phyloP scores from a whole-genome alignment of 2,888 invertebrate genomes.

The Pyrocoelia pectoralis region DNA sequence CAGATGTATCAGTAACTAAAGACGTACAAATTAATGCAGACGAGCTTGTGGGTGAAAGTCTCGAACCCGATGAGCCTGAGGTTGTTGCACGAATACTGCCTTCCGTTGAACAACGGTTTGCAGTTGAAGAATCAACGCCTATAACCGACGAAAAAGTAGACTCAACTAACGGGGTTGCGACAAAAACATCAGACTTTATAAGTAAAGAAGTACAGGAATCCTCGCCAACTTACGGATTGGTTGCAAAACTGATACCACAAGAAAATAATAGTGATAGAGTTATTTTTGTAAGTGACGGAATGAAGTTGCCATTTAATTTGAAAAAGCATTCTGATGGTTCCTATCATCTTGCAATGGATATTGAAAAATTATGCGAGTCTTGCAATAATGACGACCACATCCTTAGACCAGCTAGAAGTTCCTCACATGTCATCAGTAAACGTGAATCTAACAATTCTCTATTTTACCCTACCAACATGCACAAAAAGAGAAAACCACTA shows the following conservation, averaged over 20 bases:
- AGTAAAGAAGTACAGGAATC: neutral
- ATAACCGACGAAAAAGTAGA: neutral
- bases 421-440: neutral
- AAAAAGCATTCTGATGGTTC: constrained; percentile 51
- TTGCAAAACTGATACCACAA: constrained; percentile 22
- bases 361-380: constrained; percentile 53
- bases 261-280: constrained; percentile 32
- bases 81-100: neutral
- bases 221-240: constrained; percentile 4
- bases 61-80: neutral
- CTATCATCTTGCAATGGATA: constrained; percentile 54
- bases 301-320: constrained; percentile 56
- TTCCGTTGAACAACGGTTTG: neutral
- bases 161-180: neutral
- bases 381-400: constrained; percentile 3
- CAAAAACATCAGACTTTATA: neutral
- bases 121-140: neutral
- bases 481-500: neutral
- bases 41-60: too few species aligned
- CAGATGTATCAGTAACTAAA: too few species aligned
- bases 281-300: constrained; percentile 54
- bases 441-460: neutral
- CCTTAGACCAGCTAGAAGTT: neutral
- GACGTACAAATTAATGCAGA: too few species aligned
- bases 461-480: neutral